A percentile compares a stretch with the other conserved stretches of the same genome.
Conservation (phyloP, 1,140 invertebrate genomes). For the Drosophila kepulauana region DNA sequence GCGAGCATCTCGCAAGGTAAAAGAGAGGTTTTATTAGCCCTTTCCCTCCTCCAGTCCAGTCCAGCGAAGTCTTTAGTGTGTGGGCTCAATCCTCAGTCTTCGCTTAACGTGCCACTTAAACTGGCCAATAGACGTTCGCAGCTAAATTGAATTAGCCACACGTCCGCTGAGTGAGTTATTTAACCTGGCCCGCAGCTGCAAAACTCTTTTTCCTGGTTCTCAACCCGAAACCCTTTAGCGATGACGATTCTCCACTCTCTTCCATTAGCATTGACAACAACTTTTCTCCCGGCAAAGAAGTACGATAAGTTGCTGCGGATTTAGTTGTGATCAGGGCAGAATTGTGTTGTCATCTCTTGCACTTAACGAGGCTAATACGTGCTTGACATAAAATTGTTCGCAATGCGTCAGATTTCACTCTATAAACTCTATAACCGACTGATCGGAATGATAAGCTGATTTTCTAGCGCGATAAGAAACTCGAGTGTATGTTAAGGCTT, state of each 20-base stretch:
- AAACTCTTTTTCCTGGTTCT: conserved; percentile 25
- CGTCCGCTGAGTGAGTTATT: conserved; percentile 43
- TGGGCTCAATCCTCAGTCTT: conserved; percentile 31
- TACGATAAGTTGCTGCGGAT: neutral
- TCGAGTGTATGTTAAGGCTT: neutral
- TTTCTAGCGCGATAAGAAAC: neutral
- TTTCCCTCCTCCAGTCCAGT: conserved; percentile 1
- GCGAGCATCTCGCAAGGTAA: conserved; percentile 17
- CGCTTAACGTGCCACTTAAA: conserved; percentile 43
- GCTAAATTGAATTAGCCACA: conserved; percentile 48
- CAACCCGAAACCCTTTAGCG: conserved; percentile 1
- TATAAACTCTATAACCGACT: neutral
- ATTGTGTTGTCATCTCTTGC: neutral
- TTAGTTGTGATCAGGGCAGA: neutral
- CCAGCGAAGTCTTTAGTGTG: conserved; percentile 12
- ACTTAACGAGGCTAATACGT: neutral
- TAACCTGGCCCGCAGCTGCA: conserved; percentile 24
- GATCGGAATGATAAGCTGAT: neutral
- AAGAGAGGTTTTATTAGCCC: conserved; percentile 42
- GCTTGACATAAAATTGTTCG: neutral
- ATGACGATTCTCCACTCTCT: neutral
- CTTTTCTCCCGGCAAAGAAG: neutral
- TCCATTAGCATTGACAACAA: conserved; percentile 11
- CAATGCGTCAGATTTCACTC: neutral
- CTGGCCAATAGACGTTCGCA: conserved; percentile 43